A percentile compares a stretch with the other conserved stretches of the same genome.
These are phyloP conservation scores for Mus musculus DNA, from an alignment of 2,113 vertebrate species.

Conservation along the genomic window GRCm39 chr3:66090501-66091000, in stretches of 20 bases:
- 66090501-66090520: background rate
- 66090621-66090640: background rate
- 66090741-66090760: background rate
- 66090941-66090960: background rate
- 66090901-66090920: constrained; percentile 10
- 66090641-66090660: background rate
- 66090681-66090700: background rate
- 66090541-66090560: background rate
- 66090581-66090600: background rate
- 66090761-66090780: background rate
- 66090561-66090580: background rate
- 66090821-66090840: background rate
- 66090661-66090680: background rate
- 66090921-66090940: background rate
- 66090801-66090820: background rate
- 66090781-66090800: background rate
- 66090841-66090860: background rate
- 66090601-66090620: background rate
- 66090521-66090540: background rate
- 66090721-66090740: background rate
- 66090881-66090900: background rate
- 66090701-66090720: background rate
- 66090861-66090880: constrained; percentile 1
- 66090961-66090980: background rate
- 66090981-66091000: background rate